Evolutionary conservation across 1,140 invertebrate species (phyloP), one percentile per base, ranked within the genome.

Genomic region (Amyelois transitella): DNA sequence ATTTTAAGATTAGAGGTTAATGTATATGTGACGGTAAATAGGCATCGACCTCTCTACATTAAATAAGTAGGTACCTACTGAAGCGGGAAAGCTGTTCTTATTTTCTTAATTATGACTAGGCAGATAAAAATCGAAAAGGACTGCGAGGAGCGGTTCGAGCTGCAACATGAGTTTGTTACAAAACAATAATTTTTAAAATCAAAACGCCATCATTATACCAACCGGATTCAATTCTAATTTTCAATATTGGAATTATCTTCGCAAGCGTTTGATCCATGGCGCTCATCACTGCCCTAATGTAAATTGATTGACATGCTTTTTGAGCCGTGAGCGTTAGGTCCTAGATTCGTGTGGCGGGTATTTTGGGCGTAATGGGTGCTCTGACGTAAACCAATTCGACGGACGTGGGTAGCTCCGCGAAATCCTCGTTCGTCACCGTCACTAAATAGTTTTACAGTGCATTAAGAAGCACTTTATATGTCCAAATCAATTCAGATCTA

Each of bases 291-390:
- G 62, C 65, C 62, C 62, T 75, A 73, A 77, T 75, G 56, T 72
- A 66, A 77, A 79, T 82, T 77, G 80, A 86, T 82, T 81, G 80
- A 82, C 78, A 80, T 68, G 81, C 66, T 82, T 81, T 81, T 79
- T 73, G 69, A 72, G 60, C 70, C 10, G 32, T 14, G 17, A 18
- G 18, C 43, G 2, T 12, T 28, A 28, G 25, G 7, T 67, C 57
- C 58, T 69, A 58, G 69, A 70, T 68, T 77, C 71, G 77, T 72
- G 71, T 72, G 76, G 68, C 66, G 60, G 66, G 66, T 83, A 83
- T 86, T 86, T 82, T 72, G 55, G 75, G 68, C 65, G 66, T 75
- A 75, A 81, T 81, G 71, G 76, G 69, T 73, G 72, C 75, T 74
- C 72, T 84, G 83, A 86, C 83, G 81, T 79, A 83, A 83, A 84